Conservation (phyloP, 2,797 vertebrate species). For the Columba guinea region DNA sequence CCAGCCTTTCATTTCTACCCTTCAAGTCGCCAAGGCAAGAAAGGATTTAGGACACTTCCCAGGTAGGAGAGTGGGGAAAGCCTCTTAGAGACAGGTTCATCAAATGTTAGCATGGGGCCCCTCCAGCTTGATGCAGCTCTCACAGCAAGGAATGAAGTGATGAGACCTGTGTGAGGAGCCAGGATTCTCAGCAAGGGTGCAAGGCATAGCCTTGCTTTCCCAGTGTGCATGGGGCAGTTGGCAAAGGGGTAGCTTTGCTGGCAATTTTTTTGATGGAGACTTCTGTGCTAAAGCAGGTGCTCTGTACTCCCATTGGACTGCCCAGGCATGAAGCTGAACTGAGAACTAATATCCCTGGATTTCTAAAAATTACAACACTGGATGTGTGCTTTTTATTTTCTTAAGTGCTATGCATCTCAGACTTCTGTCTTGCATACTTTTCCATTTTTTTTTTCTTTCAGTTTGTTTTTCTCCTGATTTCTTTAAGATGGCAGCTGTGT, state of each 20-base stretch:
- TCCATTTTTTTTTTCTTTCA: not conserved
- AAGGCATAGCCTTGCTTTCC: not conserved
- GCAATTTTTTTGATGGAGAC: not conserved
- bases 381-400: not conserved
- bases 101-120: not conserved
- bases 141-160: fast-evolving
- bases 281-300: not conserved
- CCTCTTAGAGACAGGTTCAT: not conserved
- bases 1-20: not conserved
- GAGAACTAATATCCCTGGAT: not conserved
- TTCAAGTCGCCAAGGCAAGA: not conserved
- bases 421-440: not conserved
- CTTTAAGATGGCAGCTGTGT: fast-evolving
- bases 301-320: not conserved
- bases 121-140: not conserved
- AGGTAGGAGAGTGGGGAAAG: not conserved
- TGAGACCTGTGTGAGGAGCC: not conserved
- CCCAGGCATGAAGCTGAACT: not conserved
- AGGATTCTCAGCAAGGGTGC: not conserved
- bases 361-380: not conserved
- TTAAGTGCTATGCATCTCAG: not conserved
- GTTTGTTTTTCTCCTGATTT: not conserved
- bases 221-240: not conserved
- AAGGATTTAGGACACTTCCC: not conserved
- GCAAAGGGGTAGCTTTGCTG: not conserved